Base-by-base conservation (phyloP, 2,113 vertebrate genomes). In the Dromiciops gliroides region DNA sequence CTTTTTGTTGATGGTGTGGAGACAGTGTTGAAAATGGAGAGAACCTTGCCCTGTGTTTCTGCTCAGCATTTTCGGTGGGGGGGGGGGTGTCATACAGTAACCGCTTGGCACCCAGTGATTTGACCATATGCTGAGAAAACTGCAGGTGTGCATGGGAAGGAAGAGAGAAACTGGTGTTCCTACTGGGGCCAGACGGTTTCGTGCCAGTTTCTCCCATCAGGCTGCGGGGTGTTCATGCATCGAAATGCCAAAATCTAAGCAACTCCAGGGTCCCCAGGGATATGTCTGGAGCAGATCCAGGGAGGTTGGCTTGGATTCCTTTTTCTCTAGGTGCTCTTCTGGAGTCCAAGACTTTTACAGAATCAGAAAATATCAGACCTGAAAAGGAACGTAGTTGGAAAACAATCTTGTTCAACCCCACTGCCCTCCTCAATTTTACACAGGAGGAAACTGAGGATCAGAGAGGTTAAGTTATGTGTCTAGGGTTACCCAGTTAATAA, bases 81-180 rank as follows among this genome's bases (percentile, higher is more conserved):
- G 1, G 3, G 19, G 37, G 31, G 60, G 67, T 8, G 44, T 44
- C 67, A 83, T 83, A 44, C 67, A 83, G 1, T 83, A 83, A 44
- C 37, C 16, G 23, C n/a, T 56, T 83, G 94, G 67, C 44, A 94
- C 95, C 49, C 53, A 93, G 92, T 24, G 44, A 25, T 90, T 37
- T 92, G 92, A 52, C 89, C 91, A 95, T 97, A 94, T 44, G 67
- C n/a, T 83, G 67, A 44, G 67, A 83, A 44, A 83, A 44, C 67
- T 83, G 67, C 67, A 83, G 67, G 67, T 83, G 67, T 83, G 67
- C 67, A 7, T 44, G 67, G 67, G n/a, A 83, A 83, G 67, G n/a
- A 83, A n/a, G n/a, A 83, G n/a, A 83, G 67, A 83, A 83, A 83
- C n/a, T 7, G 67, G 67, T 83, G 67, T 83, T 44, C 67, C 67